Percentiles rank a stretch among this genome's conserved stretches.
Evolutionary conservation across 1,140 invertebrate species (phyloP).

Genomic region (Mylabris phalerata): DNA sequence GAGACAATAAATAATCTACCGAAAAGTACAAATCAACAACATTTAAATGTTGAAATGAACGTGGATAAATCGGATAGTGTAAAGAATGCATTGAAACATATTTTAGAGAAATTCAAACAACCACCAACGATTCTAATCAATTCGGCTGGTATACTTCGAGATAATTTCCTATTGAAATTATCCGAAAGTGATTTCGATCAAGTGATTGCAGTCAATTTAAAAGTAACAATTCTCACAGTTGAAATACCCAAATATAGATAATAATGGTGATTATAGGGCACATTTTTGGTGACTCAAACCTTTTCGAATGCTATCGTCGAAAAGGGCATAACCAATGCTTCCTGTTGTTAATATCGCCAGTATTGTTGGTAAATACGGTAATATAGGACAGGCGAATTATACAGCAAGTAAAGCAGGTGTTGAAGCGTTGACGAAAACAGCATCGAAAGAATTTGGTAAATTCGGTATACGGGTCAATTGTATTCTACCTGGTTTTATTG

Average conservation of each 20-base stretch:
- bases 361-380: conserved; percentile 77
- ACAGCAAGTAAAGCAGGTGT: conserved; percentile 86
- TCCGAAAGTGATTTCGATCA: conserved; percentile 70
- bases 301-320: conserved; percentile 67
- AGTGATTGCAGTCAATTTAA: conserved; percentile 83
- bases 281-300: conserved; percentile 69
- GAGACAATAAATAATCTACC: conserved; percentile 46
- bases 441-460: too few relatives aligned
- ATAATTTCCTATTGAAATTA: conserved; percentile 76
- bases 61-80: conserved; percentile 58
- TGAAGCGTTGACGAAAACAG: conserved; percentile 74
- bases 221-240: conserved; percentile 47
- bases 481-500: conserved; percentile 79
- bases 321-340: conserved; percentile 52
- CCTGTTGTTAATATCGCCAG: conserved; percentile 87
- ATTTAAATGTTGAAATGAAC: conserved; percentile 57
- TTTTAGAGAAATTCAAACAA: conserved; percentile 52
- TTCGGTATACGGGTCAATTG: conserved; percentile 65
- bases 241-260: too few relatives aligned
- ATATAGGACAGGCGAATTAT: conserved; percentile 86
- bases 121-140: conserved; percentile 76
- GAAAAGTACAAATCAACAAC: conserved; percentile 30
- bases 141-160: conserved; percentile 81
- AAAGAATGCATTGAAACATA: conserved; percentile 48
- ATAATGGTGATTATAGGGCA: conserved; percentile 5